These are phyloP conservation scores for Microctenopoma stevenorrisi DNA, from an alignment of 2,797 vertebrate genomes.

Conservation along the genomic window DNA sequence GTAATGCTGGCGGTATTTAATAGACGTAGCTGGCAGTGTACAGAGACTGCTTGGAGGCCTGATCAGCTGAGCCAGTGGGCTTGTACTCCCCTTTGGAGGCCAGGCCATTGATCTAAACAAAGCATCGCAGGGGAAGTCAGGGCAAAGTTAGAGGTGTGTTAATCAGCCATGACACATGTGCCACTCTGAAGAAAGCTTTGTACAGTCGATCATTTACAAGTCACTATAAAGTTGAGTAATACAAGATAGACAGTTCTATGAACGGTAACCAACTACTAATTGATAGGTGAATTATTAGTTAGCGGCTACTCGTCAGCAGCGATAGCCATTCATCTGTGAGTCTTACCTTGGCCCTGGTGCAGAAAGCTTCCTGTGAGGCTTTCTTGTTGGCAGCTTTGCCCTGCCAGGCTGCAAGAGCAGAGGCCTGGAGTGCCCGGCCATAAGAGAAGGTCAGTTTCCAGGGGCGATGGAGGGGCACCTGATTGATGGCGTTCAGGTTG, in stretches of 20 bases:
- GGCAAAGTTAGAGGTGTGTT: slow-evolving; percentile 73
- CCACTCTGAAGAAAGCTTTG: slow-evolving; percentile 30
- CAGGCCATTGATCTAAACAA: slow-evolving; percentile 90
- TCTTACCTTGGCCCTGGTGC: slow-evolving; percentile 89
- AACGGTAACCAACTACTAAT: slow-evolving; percentile 2
- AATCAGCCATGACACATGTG: slow-evolving; percentile 61
- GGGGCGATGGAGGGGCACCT: slow-evolving; percentile 87
- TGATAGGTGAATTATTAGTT: slow-evolving; percentile 9
- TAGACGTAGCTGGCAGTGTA: slow-evolving; percentile 93
- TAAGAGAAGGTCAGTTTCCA: slow-evolving; percentile 98
- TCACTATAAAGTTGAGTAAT: slow-evolving; percentile 34
- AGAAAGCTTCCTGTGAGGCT: slow-evolving; percentile 90
- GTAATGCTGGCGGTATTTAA: slow-evolving; percentile 72
- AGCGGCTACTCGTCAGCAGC: neutral
- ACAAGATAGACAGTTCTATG: slow-evolving; percentile 24
- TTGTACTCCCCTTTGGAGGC: slow-evolving; percentile 93
- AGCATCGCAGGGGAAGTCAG: slow-evolving; percentile 22
- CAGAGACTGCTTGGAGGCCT: slow-evolving; percentile 90
- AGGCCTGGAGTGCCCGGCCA: slow-evolving; percentile 95
- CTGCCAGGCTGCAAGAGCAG: slow-evolving; percentile 91
- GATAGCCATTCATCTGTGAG: neutral
- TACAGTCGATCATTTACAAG: slow-evolving; percentile 66
- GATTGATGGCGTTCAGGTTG: slow-evolving; percentile 96
- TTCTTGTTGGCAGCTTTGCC: slow-evolving; percentile 90
- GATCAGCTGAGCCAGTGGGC: slow-evolving; percentile 82